Evolutionary conservation across 2,113 vertebrate genomes (phyloP).

Genomic region (Acanthochromis polyacanthus): DNA sequence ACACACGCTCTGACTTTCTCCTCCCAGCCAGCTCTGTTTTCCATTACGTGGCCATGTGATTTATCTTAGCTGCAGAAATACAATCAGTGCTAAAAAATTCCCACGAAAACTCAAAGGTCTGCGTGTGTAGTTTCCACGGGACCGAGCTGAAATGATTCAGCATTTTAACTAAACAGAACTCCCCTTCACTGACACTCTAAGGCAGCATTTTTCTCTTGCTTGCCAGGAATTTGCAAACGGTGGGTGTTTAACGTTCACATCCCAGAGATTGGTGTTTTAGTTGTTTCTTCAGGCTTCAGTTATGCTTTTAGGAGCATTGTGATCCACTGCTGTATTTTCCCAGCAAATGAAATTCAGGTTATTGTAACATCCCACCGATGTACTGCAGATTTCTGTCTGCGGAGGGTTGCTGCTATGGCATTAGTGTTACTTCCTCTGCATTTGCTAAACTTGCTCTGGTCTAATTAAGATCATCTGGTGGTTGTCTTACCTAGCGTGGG

Average conservation of each 20-base stretch:
- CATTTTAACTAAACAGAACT: constrained; percentile 46
- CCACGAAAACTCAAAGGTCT: constrained; percentile 54
- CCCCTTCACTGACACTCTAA: neutral
- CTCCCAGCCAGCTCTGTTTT: constrained; percentile 39
- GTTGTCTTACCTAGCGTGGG: constrained; percentile 58
- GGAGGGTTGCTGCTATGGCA: constrained; percentile 28
- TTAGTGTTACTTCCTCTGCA: constrained; percentile 43
- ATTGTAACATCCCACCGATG: constrained; percentile 34
- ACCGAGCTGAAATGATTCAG: constrained; percentile 61
- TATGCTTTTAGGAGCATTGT: constrained; percentile 36
- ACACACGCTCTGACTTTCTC: constrained; percentile 19
- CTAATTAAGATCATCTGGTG: constrained; percentile 77
- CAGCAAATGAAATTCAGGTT: constrained; percentile 10
- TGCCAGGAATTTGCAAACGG: constrained; percentile 36
- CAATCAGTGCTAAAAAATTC: constrained; percentile 54
- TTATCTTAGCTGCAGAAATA: constrained; percentile 67
- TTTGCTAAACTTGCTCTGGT: constrained; percentile 39
- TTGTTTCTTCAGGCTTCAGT: constrained; percentile 36
- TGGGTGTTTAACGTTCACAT: constrained; percentile 33
- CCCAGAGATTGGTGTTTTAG: neutral
- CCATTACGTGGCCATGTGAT: constrained; percentile 65
- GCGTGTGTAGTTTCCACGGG: constrained; percentile 23
- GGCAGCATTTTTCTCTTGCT: constrained; percentile 11
- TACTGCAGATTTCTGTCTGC: constrained; percentile 8
- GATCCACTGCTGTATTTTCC: constrained; percentile 22